Evolutionary conservation across 53 echinoderm and acorn worm species (phyloP), one percentile per base, ranked within the genome.

Genomic region (Zoroaster sp.): DNA sequence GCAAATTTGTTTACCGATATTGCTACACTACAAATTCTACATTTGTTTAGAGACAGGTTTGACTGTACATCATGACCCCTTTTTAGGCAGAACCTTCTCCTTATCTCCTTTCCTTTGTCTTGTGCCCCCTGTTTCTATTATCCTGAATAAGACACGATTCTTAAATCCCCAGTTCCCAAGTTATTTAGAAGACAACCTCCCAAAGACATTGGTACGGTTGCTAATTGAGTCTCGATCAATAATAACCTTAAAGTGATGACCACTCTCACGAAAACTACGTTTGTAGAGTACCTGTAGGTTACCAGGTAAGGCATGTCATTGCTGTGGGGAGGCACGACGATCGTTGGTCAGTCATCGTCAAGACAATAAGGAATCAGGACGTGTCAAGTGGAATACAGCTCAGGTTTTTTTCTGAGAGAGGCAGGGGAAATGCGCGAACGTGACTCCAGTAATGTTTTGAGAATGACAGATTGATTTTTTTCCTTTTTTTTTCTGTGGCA

Each of bases 371-470:
- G 43, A 67, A 67, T 39, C 30, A 20, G 4, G 82, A 38, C 31
- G 42, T 41, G 15, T 68, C 43, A 82, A 82, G 46, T 67, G 66
- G 42, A 67, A 23, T 11, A 3, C 5, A 32, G 66, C 30, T 80
- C 31, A 55, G 80, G 80, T 80, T 39, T 18, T 33, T 75, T 59
- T 11, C 4, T 25, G 63, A 28, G 63, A 59, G 66, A 68, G 45
- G 82, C 17, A 32, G 66, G 11, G 79, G 63, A 79, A 79, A 79
- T 79, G 40, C 65, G 39, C 79, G 59, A 35, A 79, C 79, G 79
- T 79, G 79, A 79, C 79, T 79, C 38, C 63, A 55, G 79, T 51
- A 79, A 79, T 79, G 79, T 79, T 79, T 38, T 54, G 78, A 78
- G 54, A 45, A 53, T 14, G 36, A 52, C 11, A 37, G 12, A 82